phyloP scores from a whole-genome alignment of 2,113 vertebrate genomes.

The Daboia siamensis region DNA sequence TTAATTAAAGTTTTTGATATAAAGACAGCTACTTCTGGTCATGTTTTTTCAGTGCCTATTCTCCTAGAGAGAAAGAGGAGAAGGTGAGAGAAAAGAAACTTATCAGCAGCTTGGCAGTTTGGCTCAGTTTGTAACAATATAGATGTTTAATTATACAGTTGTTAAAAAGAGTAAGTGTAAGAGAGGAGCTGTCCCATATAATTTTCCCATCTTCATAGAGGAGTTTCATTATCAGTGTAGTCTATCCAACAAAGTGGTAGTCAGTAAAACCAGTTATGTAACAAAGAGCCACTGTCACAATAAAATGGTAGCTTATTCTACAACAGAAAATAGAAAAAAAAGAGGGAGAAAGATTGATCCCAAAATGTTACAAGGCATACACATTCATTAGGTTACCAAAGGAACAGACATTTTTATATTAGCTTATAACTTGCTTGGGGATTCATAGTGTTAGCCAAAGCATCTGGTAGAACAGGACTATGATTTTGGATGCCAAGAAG shows the following conservation, averaged over 20 bases:
- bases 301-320: neutral
- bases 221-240: conserved; percentile 35
- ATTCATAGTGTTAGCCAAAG: neutral
- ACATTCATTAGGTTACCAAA: neutral
- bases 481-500: neutral
- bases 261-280: conserved; percentile 19
- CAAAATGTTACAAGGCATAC: neutral
- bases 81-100: neutral
- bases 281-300: neutral
- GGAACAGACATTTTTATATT: neutral
- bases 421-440: neutral
- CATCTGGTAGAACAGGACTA: neutral
- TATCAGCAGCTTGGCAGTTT: conserved; percentile 29
- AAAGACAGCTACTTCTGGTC: conserved; percentile 56
- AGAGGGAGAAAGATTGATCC: neutral
- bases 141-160: conserved; percentile 27
- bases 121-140: conserved; percentile 49
- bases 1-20: conserved; percentile 60
- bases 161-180: neutral
- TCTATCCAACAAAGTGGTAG: conserved; percentile 19
- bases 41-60: conserved; percentile 46
- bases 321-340: neutral
- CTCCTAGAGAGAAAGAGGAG: neutral
- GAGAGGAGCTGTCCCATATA: conserved; percentile 22
- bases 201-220: conserved; percentile 36